Evolutionary conservation across 2,797 vertebrate genomes (phyloP).

Genomic region (Sparidentex hasta): DNA sequence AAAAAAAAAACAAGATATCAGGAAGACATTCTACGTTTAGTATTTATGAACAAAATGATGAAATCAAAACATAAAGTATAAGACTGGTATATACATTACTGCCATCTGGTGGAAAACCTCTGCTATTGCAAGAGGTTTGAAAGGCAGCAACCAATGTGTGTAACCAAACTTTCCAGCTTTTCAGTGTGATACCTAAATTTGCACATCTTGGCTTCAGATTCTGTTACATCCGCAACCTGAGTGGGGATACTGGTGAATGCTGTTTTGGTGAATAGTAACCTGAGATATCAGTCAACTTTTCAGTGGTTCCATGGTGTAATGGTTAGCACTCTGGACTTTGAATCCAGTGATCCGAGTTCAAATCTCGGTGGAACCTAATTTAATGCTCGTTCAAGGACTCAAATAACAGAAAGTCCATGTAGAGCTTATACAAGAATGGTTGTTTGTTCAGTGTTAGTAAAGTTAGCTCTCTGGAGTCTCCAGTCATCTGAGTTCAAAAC

Average conservation of each 20-base stretch:
- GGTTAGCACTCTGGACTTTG: constrained; percentile 90
- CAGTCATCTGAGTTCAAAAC: constrained; percentile 89
- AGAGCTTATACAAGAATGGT: no score
- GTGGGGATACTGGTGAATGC: background rate
- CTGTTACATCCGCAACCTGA: no score
- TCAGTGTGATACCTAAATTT: background rate
- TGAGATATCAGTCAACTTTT: background rate
- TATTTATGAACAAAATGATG: background rate
- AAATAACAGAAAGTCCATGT: background rate
- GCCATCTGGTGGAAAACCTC: constrained; percentile 20
- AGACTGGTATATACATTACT: background rate
- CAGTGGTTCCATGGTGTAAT: constrained; percentile 77
- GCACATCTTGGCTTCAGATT: background rate
- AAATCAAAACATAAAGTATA: background rate
- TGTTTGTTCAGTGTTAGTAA: rapidly evolving
- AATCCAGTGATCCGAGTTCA: constrained; percentile 90
- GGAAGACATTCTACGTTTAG: background rate
- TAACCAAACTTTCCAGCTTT: background rate
- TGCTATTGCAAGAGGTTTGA: background rate
- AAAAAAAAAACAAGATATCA: no score
- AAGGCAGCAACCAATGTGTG: no score
- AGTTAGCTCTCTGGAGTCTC: constrained; percentile 89
- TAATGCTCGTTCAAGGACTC: background rate
- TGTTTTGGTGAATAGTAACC: no score
- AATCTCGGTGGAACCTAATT: constrained; percentile 87